phyloP scores from a whole-genome alignment of 1,140 invertebrate species.

The Megathymus violae region DNA sequence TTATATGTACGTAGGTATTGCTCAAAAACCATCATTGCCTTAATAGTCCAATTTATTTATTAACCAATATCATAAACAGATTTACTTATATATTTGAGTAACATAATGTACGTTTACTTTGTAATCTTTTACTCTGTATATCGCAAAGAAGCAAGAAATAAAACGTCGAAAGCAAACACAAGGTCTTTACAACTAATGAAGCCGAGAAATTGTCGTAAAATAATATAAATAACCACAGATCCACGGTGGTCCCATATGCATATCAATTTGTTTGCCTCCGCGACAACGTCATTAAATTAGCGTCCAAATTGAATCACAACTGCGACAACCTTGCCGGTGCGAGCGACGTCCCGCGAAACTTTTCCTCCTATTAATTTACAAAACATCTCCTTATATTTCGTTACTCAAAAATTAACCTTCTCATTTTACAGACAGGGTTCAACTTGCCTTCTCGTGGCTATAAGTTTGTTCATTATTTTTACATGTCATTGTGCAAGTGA shows the following conservation, averaged over 20 bases:
- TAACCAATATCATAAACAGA: too few species aligned
- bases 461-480: constrained; percentile 84
- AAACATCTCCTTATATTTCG: constrained; percentile 65
- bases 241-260: constrained; percentile 78
- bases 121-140: background rate
- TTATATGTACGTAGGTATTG: too few species aligned
- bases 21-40: too few species aligned
- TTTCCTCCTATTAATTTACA: constrained; percentile 83
- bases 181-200: constrained; percentile 43
- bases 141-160: background rate
- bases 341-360: constrained; percentile 78
- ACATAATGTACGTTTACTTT: background rate
- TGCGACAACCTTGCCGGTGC: constrained; percentile 79
- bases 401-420: constrained; percentile 61
- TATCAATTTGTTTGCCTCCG: constrained; percentile 80
- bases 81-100: too few species aligned
- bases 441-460: constrained; percentile 55
- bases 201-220: constrained; percentile 50
- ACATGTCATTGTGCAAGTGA: constrained; percentile 83
- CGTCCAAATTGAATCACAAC: constrained; percentile 83
- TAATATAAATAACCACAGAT: constrained; percentile 69
- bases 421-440: constrained; percentile 51
- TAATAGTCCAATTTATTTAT: too few species aligned
- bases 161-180: constrained; percentile 28
- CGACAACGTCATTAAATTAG: constrained; percentile 82